Conservation (phyloP, 2,888 invertebrate species). For the Rhagonycha fulva region DNA sequence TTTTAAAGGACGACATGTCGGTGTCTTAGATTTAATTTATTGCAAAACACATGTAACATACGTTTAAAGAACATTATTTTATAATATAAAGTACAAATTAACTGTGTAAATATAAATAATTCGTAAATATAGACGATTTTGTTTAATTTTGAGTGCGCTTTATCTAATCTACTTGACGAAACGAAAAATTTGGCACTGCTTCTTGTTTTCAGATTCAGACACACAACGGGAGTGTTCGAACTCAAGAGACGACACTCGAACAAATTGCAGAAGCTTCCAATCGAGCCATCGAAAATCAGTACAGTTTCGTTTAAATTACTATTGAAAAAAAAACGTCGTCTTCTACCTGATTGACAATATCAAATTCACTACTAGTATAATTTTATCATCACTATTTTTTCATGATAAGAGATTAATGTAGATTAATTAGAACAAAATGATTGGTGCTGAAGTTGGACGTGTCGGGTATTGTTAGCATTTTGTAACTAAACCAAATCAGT, state of each 20-base stretch:
- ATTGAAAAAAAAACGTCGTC: neutral
- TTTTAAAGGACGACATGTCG: neutral
- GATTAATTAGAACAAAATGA: neutral
- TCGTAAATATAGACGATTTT: neutral
- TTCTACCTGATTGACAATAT: neutral
- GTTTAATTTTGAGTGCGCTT: slow-evolving; percentile 1
- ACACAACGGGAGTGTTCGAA: slow-evolving; percentile 81
- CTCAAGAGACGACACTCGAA: slow-evolving; percentile 78
- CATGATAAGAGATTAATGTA: neutral
- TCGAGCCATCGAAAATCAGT: slow-evolving; percentile 83
- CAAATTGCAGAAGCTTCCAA: slow-evolving; percentile 56
- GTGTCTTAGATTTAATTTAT: neutral
- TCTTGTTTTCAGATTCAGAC: slow-evolving; percentile 65
- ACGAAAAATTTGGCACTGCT: neutral
- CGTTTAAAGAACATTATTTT: neutral
- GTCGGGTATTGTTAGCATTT: neutral
- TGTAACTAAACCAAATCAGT: neutral
- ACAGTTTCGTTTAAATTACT: slow-evolving; percentile 67
- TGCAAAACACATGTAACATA: neutral
- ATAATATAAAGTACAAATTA: slow-evolving; percentile 23
- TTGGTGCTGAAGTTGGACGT: neutral
- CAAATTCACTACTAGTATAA: neutral
- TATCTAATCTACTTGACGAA: neutral
- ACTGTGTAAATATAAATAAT: slow-evolving; percentile 18
- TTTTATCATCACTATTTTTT: neutral